A percentile compares a stretch with the other conserved stretches of the same genome.
Conservation (phyloP, 1,140 invertebrate species). For the Argopecten irradians region DNA sequence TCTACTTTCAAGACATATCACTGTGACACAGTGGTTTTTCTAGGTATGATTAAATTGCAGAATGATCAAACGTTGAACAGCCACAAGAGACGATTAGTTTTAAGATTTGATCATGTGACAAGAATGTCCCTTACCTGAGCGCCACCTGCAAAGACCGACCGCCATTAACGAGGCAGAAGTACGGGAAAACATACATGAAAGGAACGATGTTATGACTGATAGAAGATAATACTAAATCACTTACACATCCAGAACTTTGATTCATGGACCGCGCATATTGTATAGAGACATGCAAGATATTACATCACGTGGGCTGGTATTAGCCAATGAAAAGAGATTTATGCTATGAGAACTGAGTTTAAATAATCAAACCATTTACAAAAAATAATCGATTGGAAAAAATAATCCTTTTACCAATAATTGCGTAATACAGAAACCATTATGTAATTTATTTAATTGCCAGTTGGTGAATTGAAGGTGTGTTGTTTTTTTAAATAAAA, state of each 20-base stretch:
- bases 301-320: not conserved
- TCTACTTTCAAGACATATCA: not conserved
- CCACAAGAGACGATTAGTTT: not conserved
- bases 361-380: not conserved
- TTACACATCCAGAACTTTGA: not conserved
- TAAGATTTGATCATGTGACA: not conserved
- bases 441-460: not conserved
- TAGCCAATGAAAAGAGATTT: not conserved
- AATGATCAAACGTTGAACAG: not conserved
- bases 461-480: not conserved
- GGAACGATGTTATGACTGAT: constrained; percentile 4
- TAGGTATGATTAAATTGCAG: constrained; percentile 2
- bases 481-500: too few species aligned
- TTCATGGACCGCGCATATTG: constrained; percentile 5
- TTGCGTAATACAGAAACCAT: not conserved
- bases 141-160: not conserved
- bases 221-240: not conserved
- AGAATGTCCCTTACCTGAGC: not conserved
- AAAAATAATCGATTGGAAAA: not conserved
- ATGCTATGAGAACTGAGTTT: not conserved
- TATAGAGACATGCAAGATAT: not conserved
- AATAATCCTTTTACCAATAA: not conserved
- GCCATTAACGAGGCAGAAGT: not conserved
- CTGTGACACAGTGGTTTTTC: not conserved
- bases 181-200: not conserved